phyloP scores from a whole-genome alignment of 2,888 invertebrate species.

The Mythimna impura region DNA sequence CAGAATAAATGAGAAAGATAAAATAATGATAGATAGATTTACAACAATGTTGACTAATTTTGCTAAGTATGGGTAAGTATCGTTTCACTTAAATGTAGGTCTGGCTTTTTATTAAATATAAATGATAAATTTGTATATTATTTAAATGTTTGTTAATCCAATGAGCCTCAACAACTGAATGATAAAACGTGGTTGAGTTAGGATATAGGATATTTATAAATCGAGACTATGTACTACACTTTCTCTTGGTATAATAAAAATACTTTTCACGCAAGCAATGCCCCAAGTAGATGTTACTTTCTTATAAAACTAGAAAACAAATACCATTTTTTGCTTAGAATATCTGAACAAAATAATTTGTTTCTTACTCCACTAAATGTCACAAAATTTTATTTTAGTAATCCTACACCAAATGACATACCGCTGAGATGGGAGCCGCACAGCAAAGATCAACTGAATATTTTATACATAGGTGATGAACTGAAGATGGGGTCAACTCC shows the following conservation, averaged over 20 bases:
- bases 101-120: background rate
- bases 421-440: conserved; percentile 77
- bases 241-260: no score
- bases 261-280: no score
- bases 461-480: conserved; percentile 74
- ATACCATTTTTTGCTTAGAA: no score
- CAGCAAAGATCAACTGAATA: conserved; percentile 66
- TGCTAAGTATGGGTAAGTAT: conserved; percentile 83
- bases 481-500: conserved; percentile 73
- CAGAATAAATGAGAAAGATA: conserved; percentile 72
- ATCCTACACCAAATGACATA: conserved; percentile 74
- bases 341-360: background rate
- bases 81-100: background rate
- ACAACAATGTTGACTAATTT: conserved; percentile 84
- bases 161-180: no score
- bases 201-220: no score
- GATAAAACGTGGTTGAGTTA: no score
- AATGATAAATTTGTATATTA: no score
- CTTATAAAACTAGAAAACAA: no score
- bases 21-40: conserved; percentile 75
- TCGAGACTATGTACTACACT: no score
- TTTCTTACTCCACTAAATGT: background rate
- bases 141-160: no score
- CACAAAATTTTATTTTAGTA: conserved; percentile 59
- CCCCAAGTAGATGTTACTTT: no score